Base-by-base conservation (phyloP, 2,797 vertebrate species). In the Artibeus jamaicensis region DNA sequence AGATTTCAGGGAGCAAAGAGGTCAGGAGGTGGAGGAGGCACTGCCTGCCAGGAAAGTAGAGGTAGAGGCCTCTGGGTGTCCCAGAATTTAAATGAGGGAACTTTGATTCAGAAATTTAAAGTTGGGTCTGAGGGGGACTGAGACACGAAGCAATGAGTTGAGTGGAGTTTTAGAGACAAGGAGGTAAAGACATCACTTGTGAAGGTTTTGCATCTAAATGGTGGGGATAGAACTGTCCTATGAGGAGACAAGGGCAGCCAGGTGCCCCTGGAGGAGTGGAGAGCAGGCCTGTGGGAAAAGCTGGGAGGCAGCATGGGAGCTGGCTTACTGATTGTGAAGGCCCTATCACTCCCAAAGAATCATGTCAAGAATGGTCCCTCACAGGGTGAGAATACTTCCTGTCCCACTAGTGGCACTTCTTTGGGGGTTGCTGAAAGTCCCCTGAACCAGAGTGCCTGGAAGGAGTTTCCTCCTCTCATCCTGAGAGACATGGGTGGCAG, bases 221-320 rank as follows among this genome's bases (percentile, higher is more conserved):
- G 15, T 7, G 50, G 65, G 37, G 44, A 21, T 15, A 32, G 46
- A 67, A 37, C 59, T 15, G 9, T 70, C 81, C 19, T 11, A 10
- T 19, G 62, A 62, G 32, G 19, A 73, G 76, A 37, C 3, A 3
- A 8, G n/a, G 71, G 22, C 42, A 14, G 21, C 24, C 22, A 18
- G 12, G 24, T 2, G 16, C 8, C 11, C 86, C 32, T 7, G 5
- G 10, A 71, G 76, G 55, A 12, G 44, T 14, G 24, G 39, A 16
- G n/a, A 39, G 44, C n/a, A 22, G 59, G 70, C 34, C 65, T 74
- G 22, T 0, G 48, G 90, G 42, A 24, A 16, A n/a, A 1, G 14
- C 1, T 0, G 9, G 86, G 10, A 34, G 4, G 1, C 0, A 0
- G 7, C 21, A 0, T 34, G 42, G 59, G 21, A 65, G 10, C 32